A percentile compares a stretch with the other conserved stretches of the same genome.
Conservation (phyloP, 2,797 vertebrate species). For the Dendrocincla fuliginosa region DNA sequence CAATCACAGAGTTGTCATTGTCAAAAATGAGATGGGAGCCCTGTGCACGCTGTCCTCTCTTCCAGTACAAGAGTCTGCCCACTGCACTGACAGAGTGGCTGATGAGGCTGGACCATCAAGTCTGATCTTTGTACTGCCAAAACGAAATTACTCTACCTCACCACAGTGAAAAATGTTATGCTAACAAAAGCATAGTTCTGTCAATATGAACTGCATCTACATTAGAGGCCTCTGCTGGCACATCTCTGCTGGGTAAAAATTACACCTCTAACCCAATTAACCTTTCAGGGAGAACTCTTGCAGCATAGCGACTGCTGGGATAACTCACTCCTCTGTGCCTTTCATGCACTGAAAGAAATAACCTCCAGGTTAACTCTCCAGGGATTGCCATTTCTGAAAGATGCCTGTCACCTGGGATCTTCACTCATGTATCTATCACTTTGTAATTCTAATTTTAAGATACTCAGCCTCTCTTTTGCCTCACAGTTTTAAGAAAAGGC, state of each 20-base stretch:
- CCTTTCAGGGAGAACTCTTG: slow-evolving; percentile 14
- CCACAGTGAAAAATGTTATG: background rate
- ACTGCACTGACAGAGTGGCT: background rate
- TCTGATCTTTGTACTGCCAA: accelerated
- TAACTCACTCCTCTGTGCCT: background rate
- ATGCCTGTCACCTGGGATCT: background rate
- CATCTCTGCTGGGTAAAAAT: background rate
- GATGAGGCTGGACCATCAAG: background rate
- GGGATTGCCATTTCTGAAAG: background rate
- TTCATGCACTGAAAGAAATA: background rate
- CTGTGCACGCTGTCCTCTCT: background rate
- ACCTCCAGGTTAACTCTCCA: background rate
- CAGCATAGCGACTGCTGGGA: background rate
- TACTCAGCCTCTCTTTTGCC: background rate
- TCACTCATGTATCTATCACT: background rate
- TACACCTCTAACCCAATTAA: slow-evolving; percentile 27
- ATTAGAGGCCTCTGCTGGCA: background rate
- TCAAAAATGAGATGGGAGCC: background rate
- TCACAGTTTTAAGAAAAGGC: background rate
- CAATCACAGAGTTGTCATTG: background rate
- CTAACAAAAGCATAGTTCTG: background rate
- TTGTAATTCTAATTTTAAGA: background rate
- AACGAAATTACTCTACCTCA: background rate
- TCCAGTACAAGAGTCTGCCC: accelerated
- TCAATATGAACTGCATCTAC: background rate